These are phyloP conservation scores for Resseliella maxima DNA, from an alignment of 2,888 invertebrate genomes.

Conservation along the genomic window DNA sequence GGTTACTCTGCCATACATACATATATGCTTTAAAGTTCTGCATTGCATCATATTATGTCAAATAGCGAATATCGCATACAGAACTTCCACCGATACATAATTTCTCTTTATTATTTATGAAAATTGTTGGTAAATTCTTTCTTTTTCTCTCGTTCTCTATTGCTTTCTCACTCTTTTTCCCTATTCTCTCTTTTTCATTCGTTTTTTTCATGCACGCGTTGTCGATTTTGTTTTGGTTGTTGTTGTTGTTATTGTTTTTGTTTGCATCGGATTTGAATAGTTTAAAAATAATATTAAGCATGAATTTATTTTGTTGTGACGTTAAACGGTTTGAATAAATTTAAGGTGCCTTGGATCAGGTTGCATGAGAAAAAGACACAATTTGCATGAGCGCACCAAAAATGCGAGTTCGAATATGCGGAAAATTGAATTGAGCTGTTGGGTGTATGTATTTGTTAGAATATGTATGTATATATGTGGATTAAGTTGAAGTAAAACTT, in stretches of 20 bases:
- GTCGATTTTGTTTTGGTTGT: neutral
- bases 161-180: neutral
- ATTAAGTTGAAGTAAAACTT: neutral
- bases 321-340: slow-evolving; percentile 39
- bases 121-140: slow-evolving; percentile 49
- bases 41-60: slow-evolving; percentile 55
- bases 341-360: neutral
- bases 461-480: too few relatives aligned
- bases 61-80: slow-evolving; percentile 35
- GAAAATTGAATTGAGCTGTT: slow-evolving; percentile 1
- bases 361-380: neutral
- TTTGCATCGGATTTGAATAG: slow-evolving; percentile 32
- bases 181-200: neutral
- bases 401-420: neutral
- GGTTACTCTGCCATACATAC: neutral
- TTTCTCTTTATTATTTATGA: slow-evolving; percentile 49
- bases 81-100: slow-evolving; percentile 42
- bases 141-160: neutral
- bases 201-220: neutral
- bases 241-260: neutral
- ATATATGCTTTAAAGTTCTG: slow-evolving; percentile 39
- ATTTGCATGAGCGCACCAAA: slow-evolving; percentile 6
- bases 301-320: slow-evolving; percentile 36
- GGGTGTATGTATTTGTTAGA: neutral
- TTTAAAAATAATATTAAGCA: slow-evolving; percentile 20